Base-by-base conservation (phyloP, 2,113 vertebrate genomes). In the Oreocharis arfaki region DNA sequence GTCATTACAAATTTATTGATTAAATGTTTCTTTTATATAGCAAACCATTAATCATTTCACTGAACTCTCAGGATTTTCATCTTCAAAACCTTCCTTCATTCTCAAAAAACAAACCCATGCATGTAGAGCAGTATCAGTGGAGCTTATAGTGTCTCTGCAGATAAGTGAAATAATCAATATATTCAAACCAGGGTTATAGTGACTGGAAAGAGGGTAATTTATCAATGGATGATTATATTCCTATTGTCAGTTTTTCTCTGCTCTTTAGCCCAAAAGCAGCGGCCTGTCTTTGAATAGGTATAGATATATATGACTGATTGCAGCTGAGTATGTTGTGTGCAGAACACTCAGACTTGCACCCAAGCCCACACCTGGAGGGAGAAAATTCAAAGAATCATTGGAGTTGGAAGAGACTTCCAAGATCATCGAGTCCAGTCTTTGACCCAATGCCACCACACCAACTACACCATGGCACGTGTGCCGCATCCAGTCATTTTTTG, bases 391-490 rank as follows among this genome's bases (percentile, higher is more conserved):
- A 13, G 4, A 39, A 16, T 28, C 23, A 39, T 15, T 69, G 7
- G 33, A 53, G 15, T 0, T 69, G 39, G 27, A 53, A 69, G 28
- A 46, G 14, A 24, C 2, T 8, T 60, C 33, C 63, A 87, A 77
- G 46, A 26, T 60, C 18, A 33, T 52, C 0, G 0, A 53, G 19
- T 23, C 46, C 46, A 60, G 4, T 46, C 27, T 46, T 44, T 60
- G 55, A 46, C 33, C 22, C 44, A 59, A 15, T 20, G 44, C 9
- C 32, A 33, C 8, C 1, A 1, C 10, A 9, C 33, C 18, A 19
- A 16, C 22, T 26, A 19, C 33, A 59, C 27, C 9, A 15, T 1
- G 10, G 44, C 27, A 68, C 0, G 0, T 69, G 15, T 60, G 27
- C 7, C 27, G 28, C 46, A 69, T 44, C 39, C 46, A 59, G 17